Percentiles rank a stretch among this genome's conserved stretches.
phyloP scores from a whole-genome alignment of 2,797 vertebrate species.

The Knipowitschia caucasica region DNA sequence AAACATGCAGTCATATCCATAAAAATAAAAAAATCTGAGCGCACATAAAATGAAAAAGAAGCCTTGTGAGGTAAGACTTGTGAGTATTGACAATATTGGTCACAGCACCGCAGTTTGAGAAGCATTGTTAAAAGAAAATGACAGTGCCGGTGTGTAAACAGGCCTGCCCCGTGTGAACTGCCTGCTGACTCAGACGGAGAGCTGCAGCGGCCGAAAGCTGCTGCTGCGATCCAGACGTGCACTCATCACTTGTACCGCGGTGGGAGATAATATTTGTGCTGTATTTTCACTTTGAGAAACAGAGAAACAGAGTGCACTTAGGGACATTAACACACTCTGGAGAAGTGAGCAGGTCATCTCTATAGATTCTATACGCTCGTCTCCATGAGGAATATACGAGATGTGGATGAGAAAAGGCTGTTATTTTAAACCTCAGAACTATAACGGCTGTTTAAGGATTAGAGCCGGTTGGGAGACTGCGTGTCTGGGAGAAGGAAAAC shows the following conservation, averaged over 20 bases:
- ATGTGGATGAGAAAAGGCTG: no score
- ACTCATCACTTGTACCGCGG: constrained; percentile 12
- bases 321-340: constrained; percentile 18
- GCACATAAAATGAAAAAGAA: neutral
- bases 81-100: neutral
- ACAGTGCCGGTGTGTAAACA: constrained; percentile 10
- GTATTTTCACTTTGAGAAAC: constrained; percentile 56
- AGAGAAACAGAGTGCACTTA: constrained; percentile 12
- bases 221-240: constrained; percentile 39
- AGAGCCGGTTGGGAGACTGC: no score
- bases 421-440: no score
- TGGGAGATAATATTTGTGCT: constrained; percentile 3
- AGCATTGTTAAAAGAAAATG: neutral
- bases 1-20: no score
- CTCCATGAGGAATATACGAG: no score
- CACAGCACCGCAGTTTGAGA: neutral
- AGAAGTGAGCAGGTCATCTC: constrained; percentile 29
- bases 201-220: constrained; percentile 39
- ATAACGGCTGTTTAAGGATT: no score
- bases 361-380: no score
- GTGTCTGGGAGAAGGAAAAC: no score
- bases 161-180: constrained; percentile 29
- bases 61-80: neutral
- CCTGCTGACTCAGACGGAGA: constrained; percentile 54
- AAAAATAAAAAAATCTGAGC: neutral